Conservation (phyloP, 2,113 vertebrate species). For the Mesocricetus auratus region DNA sequence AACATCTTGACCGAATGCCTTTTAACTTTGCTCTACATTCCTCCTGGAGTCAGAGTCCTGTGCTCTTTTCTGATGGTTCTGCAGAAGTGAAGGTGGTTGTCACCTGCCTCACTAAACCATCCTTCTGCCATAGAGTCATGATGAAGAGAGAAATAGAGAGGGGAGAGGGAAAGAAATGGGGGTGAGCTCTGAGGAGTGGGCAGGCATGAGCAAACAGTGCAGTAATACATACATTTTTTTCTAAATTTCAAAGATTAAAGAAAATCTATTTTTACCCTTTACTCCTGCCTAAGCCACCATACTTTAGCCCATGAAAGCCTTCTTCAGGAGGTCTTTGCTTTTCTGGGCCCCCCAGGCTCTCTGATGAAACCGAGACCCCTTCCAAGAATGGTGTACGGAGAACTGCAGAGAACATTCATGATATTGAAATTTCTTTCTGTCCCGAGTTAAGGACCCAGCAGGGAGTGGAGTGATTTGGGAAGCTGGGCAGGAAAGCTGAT, state of each 20-base stretch:
- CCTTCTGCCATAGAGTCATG: neutral
- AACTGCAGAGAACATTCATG: slow-evolving; percentile 1
- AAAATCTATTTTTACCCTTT: slow-evolving; percentile 31
- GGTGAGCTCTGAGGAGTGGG: accelerated
- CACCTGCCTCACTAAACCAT: neutral
- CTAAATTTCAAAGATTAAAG: slow-evolving; percentile 38
- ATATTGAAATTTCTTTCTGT: neutral
- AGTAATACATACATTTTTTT: neutral
- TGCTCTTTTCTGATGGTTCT: neutral
- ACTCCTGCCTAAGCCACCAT: neutral
- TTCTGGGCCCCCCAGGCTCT: neutral
- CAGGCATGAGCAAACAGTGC: neutral
- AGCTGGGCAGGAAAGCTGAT: neutral
- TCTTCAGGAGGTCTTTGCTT: neutral
- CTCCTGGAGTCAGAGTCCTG: neutral
- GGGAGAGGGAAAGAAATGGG: too few relatives aligned
- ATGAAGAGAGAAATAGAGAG: neutral
- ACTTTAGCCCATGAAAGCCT: neutral
- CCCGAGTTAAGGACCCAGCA: neutral
- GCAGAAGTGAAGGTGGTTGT: slow-evolving; percentile 32
- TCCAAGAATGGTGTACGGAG: neutral
- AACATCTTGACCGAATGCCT: slow-evolving; percentile 82
- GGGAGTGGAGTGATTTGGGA: neutral
- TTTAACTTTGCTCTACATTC: slow-evolving; percentile 57
- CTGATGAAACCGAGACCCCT: neutral